Base-by-base conservation (phyloP, 2,797 vertebrate species). In the Delichon dasypus region DNA sequence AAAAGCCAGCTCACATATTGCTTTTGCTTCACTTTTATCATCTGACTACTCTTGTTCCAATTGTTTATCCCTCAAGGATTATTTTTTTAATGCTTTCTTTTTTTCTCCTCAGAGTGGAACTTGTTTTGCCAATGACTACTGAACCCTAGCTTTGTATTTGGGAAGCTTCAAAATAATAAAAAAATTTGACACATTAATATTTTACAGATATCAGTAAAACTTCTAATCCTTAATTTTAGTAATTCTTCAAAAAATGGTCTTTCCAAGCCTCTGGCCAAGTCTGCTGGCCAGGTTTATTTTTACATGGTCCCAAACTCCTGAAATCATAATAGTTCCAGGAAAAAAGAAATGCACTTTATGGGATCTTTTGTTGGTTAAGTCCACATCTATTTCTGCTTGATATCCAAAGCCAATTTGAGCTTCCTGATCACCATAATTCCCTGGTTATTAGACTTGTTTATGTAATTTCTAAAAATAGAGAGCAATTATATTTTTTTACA, bases 251-350 rank as follows among this genome's bases (percentile, higher is more conserved):
- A 94, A 90, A 92, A 88, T n/a, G 0, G 86, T 89, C 65, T 96
- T 97, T 96, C 95, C 95, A 91, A 88, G 91, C n/a, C 23, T 73
- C 76, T 81, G 42, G 57, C 91, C 93, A 92, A 92, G 78, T 71
- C 38, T 50, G 38, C 72, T 85, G 62, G 93, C 90, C 85, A 93
- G 83, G 73, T 95, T 93, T 96, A 95, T 96, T 95, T 95, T 89
- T 95, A 95, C 47, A 82, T 45, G 88, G 86, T 95, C 90, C 88
- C 88, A 61, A 95, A 94, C 96, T 93, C 87, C 88, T 93, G 84
- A 95, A 90, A 62, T 74, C 18, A 3, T 93, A 85, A 83, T 84
- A 94, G 91, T 96, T 97, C 95, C 95, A 96, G 81, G 93, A 96
- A 97, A 94, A 83, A 40, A 84, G 62, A 89, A 94, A 88, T 34